A percentile compares a stretch with the other conserved stretches of the same genome.
phyloP scores from a whole-genome alignment of 64 coral and sea anemone genomes.

The Montipora capricornis region DNA sequence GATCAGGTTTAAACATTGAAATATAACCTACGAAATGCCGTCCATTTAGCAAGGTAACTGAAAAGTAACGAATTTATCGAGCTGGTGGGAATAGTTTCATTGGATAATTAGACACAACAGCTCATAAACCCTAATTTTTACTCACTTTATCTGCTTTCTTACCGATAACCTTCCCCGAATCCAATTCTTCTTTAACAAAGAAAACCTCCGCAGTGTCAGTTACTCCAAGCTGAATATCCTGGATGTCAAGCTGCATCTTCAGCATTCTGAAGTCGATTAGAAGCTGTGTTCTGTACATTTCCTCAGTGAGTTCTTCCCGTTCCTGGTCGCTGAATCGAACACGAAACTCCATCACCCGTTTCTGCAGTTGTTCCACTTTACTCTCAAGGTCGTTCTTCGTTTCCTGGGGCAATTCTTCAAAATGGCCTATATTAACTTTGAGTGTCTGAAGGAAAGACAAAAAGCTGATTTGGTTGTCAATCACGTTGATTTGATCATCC shows the following conservation, averaged over 20 bases:
- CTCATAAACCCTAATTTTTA: not conserved
- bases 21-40: no score
- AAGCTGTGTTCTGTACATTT: constrained; percentile 46
- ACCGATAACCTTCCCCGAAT: not conserved
- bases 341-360: constrained; percentile 13
- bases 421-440: not conserved
- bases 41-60: no score
- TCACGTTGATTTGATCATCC: constrained; percentile 27
- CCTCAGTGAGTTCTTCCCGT: constrained; percentile 60
- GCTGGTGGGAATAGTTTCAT: no score
- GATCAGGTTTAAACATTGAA: no score
- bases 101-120: not conserved
- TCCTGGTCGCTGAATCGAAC: constrained; percentile 51
- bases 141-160: not conserved
- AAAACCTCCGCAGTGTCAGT: not conserved
- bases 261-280: constrained; percentile 5
- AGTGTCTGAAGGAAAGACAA: not conserved
- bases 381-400: not conserved
- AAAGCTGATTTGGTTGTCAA: constrained; percentile 60
- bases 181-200: not conserved
- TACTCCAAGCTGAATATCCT: not conserved
- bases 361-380: constrained; percentile 25
- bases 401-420: not conserved
- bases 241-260: not conserved
- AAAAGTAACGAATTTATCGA: no score